Conservation (phyloP, 2,888 invertebrate genomes). For the Harmothoe impar region DNA sequence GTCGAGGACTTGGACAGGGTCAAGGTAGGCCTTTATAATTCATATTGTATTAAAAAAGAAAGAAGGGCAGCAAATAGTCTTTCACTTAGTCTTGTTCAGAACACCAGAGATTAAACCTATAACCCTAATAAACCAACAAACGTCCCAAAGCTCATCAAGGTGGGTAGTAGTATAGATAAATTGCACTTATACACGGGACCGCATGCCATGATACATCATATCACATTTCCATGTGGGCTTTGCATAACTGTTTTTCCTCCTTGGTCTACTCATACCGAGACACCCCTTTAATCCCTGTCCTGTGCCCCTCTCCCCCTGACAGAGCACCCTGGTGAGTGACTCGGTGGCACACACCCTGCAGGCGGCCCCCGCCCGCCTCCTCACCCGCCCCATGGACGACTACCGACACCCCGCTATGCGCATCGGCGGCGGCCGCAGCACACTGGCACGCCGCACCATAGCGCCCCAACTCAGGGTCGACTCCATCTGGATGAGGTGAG, state of each 20-base stretch:
- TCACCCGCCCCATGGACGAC: neutral
- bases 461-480: slow-evolving; percentile 17
- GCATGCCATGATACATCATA: too few relatives aligned
- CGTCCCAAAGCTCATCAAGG: too few relatives aligned
- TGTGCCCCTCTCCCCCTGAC: neutral
- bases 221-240: too few relatives aligned
- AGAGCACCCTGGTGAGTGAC: slow-evolving; percentile 25
- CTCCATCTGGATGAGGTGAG: slow-evolving; percentile 22
- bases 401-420: neutral
- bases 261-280: neutral
- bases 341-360: slow-evolving; percentile 25
- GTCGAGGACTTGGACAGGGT: neutral
- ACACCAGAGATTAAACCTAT: too few relatives aligned
- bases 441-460: neutral
- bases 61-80: too few relatives aligned
- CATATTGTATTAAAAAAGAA: too few relatives aligned
- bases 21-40: neutral
- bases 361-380: neutral
- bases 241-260: too few relatives aligned
- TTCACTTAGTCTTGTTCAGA: too few relatives aligned
- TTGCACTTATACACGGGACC: too few relatives aligned
- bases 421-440: neutral
- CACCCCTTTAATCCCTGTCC: neutral
- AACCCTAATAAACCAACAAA: too few relatives aligned
- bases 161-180: too few relatives aligned